Base-by-base conservation (phyloP, 2,797 vertebrate species). In the Microctenopoma stevenorrisi region DNA sequence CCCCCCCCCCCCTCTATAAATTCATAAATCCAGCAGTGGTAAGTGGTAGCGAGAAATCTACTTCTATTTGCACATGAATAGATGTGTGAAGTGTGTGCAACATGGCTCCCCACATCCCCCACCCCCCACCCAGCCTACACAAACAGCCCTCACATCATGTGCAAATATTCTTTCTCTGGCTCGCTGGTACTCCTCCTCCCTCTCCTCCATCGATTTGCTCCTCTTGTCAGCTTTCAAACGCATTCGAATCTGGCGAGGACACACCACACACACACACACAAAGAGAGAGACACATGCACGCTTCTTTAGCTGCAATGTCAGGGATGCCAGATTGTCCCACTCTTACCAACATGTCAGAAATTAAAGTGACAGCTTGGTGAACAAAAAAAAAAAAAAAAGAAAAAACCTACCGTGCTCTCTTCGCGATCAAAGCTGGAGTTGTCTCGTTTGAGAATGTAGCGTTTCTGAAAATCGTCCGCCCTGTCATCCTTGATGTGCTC, bases 401-500 rank as follows among this genome's bases (percentile, higher is more conserved):
- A 78, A 76, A 85, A 67, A 80, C 83, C 86, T 85, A 91, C 90
- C 80, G 74, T 71, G 88, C 95, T 95, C 88, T 98, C 97, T 82
- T 98, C 97, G 79, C 96, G 96, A 93, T 98, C 98, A 93, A 98
- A 96, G 93, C 97, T 97, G 77, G 97, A 96, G 90, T 98, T 99
- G 91, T 99, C 98, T 93, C 97, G 95, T 92, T 99, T 99, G 82
- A 99, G 96, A 92, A 99, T 99, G 92, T 98, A 99, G 73, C 97
- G 94, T 91, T 99, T 98, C 93, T 99, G 97, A 92, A 98, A 98
- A 81, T 98, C 97, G 83, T 98, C 97, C 4, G 93, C 92, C 94
- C 96, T 97, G 89, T 99, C 98, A 85, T 98, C 98, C 91, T 97
- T 98, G 92, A 99, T 97, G 94, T 99, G 98, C 91, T 99, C 98